Base-by-base conservation (phyloP, 1,140 invertebrate genomes). In the Catajapyx aquilonaris region DNA sequence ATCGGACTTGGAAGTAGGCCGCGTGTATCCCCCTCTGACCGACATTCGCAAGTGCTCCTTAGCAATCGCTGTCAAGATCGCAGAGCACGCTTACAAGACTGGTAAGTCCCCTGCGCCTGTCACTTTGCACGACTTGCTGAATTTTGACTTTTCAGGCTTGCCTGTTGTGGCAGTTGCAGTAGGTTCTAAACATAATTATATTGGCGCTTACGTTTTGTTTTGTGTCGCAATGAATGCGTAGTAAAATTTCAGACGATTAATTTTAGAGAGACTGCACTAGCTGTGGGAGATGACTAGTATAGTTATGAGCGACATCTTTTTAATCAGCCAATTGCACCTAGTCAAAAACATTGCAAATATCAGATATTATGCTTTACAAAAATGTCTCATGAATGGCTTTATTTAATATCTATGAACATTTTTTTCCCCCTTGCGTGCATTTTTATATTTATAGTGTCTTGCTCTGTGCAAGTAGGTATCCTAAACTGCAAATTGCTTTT, bases 11-110 rank as follows among this genome's bases (percentile, higher is more conserved):
- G 60, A 56, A 4, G 58, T 59, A 40, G 81, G 80, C 13, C 69
- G 77, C 35, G 53, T 86, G 11, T 86, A 85, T 49, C 81, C 81
- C 19, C 74, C 76, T 0, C 57, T 86, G n/a, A 56, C 53, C 11
- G 65, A 64, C 10, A 81, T 85, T 43, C 65, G 65, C 37, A 66
- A 76, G 38, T 73, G 78, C 41, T 81, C 77, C 0, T 55, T 77
- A 13, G 62, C 68, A 40, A 79, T 85, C 43, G 79, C 79, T 1
- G 59, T 64, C 10, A 61, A 69, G 57, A 64, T 79, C 41, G 69
- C 72, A 0, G 56, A 79, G 28, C 74, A 74, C 48, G 72, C 72
- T 28, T 83, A 80, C 44, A 55, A 61, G 38, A 66, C 61, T 52
- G 62, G 68, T 68, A 50, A 50, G 48, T 30, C n/a, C n/a, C n/a